Evolutionary conservation across 92 coral and sea anemone species (phyloP).

Genomic region (Desmophyllum pertusum): DNA sequence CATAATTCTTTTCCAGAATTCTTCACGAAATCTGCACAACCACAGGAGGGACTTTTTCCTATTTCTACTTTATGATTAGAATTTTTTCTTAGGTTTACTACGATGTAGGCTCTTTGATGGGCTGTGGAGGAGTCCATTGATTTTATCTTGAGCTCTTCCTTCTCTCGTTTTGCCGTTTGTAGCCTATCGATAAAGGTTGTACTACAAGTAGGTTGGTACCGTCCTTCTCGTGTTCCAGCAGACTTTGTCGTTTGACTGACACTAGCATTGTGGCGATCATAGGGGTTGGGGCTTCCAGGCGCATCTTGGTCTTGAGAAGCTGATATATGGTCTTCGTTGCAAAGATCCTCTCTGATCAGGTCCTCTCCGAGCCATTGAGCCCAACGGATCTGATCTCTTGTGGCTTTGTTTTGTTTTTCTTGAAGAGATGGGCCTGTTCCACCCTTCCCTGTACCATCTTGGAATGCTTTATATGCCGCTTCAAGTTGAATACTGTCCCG

Average conservation of each 20-base stretch:
- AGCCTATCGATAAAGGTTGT: conserved; percentile 30
- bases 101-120: conserved; percentile 1
- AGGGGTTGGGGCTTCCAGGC: conserved; percentile 15
- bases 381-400: conserved; percentile 26
- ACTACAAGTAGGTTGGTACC: conserved; percentile 40
- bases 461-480: conserved; percentile 45
- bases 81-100: conserved; percentile 2
- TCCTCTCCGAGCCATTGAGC: conserved; percentile 40
- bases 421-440: conserved; percentile 48
- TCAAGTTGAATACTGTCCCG: conserved; percentile 51
- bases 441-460: conserved; percentile 36
- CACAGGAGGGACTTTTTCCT: conserved; percentile 21
- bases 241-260: conserved; percentile 30
- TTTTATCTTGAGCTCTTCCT: conserved; percentile 40
- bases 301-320: neutral
- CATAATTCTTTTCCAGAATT: conserved; percentile 50
- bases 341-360: neutral
- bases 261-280: conserved; percentile 44
- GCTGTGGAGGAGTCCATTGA: conserved; percentile 9
- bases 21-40: conserved; percentile 44
- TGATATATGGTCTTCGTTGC: neutral
- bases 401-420: conserved; percentile 5
- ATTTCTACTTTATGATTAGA: conserved; percentile 29
- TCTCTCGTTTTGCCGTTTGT: conserved; percentile 47
- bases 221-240: conserved; percentile 25